Conservation (phyloP, 1,140 invertebrate species). For the Drosophila obscura region DNA sequence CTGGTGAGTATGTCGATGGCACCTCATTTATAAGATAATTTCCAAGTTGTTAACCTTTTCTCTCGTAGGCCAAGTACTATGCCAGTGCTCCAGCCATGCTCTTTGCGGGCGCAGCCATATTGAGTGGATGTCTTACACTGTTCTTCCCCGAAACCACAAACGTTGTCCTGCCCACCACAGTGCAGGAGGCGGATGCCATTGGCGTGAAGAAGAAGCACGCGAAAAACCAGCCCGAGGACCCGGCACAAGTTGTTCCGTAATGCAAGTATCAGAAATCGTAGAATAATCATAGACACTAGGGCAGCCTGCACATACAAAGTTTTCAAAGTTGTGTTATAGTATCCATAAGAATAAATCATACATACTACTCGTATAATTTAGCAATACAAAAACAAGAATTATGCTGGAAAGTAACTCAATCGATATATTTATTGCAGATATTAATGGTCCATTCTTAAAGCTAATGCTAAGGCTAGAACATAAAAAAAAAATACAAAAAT, state of each 20-base stretch:
- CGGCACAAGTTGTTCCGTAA: conserved; percentile 29
- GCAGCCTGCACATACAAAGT: conserved; percentile 53
- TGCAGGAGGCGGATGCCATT: conserved; percentile 87
- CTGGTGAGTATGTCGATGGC: conserved; percentile 84
- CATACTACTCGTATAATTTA: conserved; percentile 9
- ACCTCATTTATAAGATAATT: not conserved
- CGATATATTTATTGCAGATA: conserved; percentile 20
- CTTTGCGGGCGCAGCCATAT: conserved; percentile 86
- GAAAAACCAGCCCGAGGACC: conserved; percentile 43
- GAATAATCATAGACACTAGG: conserved; percentile 25
- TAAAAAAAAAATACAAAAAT: conserved; percentile 8
- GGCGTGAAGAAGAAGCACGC: conserved; percentile 75
- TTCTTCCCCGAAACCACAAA: conserved; percentile 89
- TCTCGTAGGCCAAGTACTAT: conserved; percentile 84
- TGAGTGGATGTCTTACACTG: conserved; percentile 86
- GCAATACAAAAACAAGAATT: conserved; percentile 16
- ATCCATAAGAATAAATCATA: conserved; percentile 23
- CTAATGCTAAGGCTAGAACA: conserved; percentile 3
- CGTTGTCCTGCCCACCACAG: conserved; percentile 87
- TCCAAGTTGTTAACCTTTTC: not conserved
- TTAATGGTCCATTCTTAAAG: conserved; percentile 32
- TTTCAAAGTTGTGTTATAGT: conserved; percentile 29
- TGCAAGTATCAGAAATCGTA: conserved; percentile 19
- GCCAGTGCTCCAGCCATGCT: conserved; percentile 86
- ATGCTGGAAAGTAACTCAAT: not conserved